phyloP scores from a whole-genome alignment of 2,113 vertebrate species.

The Acanthisitta chloris region DNA sequence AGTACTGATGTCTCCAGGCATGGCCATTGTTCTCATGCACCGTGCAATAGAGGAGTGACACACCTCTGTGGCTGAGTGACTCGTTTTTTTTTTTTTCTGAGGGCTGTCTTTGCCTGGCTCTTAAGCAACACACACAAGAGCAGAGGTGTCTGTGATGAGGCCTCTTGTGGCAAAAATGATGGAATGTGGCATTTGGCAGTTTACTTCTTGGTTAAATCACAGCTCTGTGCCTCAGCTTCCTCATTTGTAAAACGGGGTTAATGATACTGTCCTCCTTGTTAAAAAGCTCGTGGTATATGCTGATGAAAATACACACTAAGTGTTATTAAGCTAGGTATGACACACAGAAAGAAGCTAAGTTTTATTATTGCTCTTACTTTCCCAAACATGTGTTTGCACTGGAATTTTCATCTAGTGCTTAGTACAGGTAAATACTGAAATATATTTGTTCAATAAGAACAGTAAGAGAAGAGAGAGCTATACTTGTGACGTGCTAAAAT shows the following conservation, averaged over 20 bases:
- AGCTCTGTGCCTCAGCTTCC: slow-evolving; percentile 27
- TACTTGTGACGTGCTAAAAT: neutral
- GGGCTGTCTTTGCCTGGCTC: neutral
- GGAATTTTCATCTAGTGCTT: neutral
- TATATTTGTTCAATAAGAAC: neutral
- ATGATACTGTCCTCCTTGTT: slow-evolving; percentile 28
- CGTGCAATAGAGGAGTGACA: neutral
- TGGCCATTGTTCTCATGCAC: neutral
- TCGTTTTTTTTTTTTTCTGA: neutral
- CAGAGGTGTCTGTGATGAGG: neutral
- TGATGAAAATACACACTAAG: neutral
- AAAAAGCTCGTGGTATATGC: neutral
- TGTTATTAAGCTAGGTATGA: neutral
- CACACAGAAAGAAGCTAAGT: neutral
- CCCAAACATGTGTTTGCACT: neutral
- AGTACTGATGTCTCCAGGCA: neutral
- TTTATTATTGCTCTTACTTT: neutral
- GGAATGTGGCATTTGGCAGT: neutral
- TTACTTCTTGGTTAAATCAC: slow-evolving; percentile 30
- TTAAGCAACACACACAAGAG: neutral
- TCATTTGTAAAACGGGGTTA: slow-evolving; percentile 47
- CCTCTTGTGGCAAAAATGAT: neutral
- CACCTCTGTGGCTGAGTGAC: neutral
- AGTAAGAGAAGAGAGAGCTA: neutral
- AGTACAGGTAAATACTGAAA: neutral